These are phyloP conservation scores for Lepus oiostolus DNA, from an alignment of 2,797 vertebrate genomes.

Conservation along the genomic window DNA sequence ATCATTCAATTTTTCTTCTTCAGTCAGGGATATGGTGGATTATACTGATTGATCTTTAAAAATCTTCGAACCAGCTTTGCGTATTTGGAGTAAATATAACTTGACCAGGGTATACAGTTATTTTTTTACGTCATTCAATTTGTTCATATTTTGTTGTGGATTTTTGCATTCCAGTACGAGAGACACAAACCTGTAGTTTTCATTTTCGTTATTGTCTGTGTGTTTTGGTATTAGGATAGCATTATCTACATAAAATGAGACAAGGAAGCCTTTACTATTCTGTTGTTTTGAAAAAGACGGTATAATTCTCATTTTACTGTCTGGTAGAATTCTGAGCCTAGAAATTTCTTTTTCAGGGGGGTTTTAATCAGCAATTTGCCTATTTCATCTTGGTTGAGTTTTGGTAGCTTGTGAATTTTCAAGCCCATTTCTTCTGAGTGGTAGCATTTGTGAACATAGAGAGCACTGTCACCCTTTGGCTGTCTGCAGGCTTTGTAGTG, in stretches of 20 bases:
- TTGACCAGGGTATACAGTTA: background rate
- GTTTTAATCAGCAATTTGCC: constrained; percentile 56
- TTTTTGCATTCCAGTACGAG: background rate
- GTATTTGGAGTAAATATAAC: constrained; percentile 26
- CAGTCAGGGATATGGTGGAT: background rate
- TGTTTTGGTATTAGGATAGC: background rate
- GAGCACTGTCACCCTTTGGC: background rate
- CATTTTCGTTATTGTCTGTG: background rate
- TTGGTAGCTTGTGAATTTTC: constrained; percentile 45
- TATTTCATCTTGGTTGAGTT: constrained; percentile 21
- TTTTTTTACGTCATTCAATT: constrained; percentile 46
- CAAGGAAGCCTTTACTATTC: background rate
- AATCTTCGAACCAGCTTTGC: background rate
- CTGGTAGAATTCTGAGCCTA: constrained; percentile 50
- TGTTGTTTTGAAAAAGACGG: constrained; percentile 28
- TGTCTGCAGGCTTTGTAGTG: background rate
- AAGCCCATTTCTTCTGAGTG: constrained; percentile 57
- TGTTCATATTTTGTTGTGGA: background rate
- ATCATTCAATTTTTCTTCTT: constrained; percentile 39
- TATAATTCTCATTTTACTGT: constrained; percentile 45
- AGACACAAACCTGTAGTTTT: background rate
- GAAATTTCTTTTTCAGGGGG: background rate
- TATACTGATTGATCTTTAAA: constrained; percentile 10
- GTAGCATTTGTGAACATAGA: constrained; percentile 36
- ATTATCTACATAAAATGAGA: background rate